Percentiles rank a stretch among this genome's conserved stretches.
Conservation (phyloP, 1,140 invertebrate genomes). For the Pissodes strobi region DNA sequence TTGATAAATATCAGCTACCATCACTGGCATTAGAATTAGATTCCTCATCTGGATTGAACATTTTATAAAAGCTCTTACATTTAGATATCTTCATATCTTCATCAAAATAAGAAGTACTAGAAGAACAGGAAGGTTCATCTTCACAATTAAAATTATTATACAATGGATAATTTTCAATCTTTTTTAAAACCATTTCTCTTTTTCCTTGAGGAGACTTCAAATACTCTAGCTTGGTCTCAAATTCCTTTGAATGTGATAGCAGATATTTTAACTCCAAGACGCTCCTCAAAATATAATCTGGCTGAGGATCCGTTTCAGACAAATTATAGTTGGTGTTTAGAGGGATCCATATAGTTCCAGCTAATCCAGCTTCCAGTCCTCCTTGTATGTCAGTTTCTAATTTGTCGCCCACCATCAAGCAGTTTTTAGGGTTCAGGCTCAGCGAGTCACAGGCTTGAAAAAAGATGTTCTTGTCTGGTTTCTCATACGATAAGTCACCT, state of each 20-base stretch:
- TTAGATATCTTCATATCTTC: too few relatives aligned
- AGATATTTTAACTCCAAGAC: conserved; percentile 46
- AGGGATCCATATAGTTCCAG: conserved; percentile 79
- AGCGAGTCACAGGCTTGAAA: conserved; percentile 74
- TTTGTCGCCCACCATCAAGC: conserved; percentile 86
- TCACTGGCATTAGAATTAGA: conserved; percentile 52
- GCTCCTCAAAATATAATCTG: conserved; percentile 47
- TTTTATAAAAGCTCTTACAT: conserved; percentile 3
- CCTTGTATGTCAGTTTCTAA: conserved; percentile 84
- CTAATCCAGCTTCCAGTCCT: conserved; percentile 73
- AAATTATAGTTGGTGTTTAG: conserved; percentile 41
- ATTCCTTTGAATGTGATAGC: conserved; percentile 41
- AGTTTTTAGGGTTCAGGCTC: conserved; percentile 70
- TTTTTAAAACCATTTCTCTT: background rate
- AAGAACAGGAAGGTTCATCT: too few relatives aligned
- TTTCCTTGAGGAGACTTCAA: background rate
- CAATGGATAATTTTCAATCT: background rate
- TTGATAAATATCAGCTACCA: conserved; percentile 41
- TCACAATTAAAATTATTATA: background rate
- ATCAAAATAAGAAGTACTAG: too few relatives aligned
- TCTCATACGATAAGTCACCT: conserved; percentile 80
- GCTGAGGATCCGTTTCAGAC: conserved; percentile 31
- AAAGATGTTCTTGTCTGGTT: conserved; percentile 79
- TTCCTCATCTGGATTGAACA: conserved; percentile 37
- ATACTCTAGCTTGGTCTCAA: conserved; percentile 10